These are phyloP conservation scores for Crocodylus rhombifer DNA, from an alignment of 2,797 vertebrate species.

Conservation along the genomic window DNA sequence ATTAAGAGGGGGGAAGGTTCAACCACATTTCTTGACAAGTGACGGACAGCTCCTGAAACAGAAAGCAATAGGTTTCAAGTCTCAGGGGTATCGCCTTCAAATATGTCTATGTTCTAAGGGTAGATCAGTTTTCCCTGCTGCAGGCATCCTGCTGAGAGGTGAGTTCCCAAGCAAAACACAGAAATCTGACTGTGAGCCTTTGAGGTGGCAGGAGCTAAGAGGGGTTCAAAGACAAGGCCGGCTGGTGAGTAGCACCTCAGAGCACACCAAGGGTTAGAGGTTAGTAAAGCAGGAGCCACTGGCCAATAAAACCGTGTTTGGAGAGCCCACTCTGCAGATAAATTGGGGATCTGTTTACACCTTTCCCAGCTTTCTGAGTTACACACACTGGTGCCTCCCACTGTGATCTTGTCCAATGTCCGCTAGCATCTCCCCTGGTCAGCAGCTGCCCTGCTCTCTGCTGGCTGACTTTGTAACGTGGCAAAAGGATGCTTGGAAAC, in stretches of 20 bases:
- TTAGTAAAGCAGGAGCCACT: conserved; percentile 86
- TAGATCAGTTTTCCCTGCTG: conserved; percentile 83
- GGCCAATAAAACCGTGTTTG: conserved; percentile 87
- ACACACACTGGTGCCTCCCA: conserved; percentile 73
- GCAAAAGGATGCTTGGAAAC: conserved; percentile 57
- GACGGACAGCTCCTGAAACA: conserved; percentile 85
- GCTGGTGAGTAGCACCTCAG: conserved; percentile 83
- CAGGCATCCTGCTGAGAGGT: conserved; percentile 79
- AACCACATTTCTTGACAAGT: conserved; percentile 78
- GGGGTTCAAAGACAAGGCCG: conserved; percentile 86
- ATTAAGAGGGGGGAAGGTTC: conserved; percentile 25
- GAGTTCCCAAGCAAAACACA: conserved; percentile 83
- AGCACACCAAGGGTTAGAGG: conserved; percentile 82
- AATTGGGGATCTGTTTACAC: conserved; percentile 85
- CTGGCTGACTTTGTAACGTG: conserved; percentile 50
- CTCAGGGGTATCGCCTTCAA: conserved; percentile 83
- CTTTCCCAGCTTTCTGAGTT: conserved; percentile 78
- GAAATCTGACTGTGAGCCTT: conserved; percentile 79
- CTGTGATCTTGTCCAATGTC: conserved; percentile 63
- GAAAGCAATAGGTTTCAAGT: conserved; percentile 83
- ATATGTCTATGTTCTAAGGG: conserved; percentile 82
- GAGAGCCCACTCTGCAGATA: conserved; percentile 82
- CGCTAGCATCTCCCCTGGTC: conserved; percentile 42
- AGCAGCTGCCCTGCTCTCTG: conserved; percentile 52
- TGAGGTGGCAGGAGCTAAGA: conserved; percentile 83